Percentiles rank a stretch among this genome's conserved stretches.
phyloP scores from a whole-genome alignment of 2,797 vertebrate genomes.

The Sarcoramphus papa region DNA sequence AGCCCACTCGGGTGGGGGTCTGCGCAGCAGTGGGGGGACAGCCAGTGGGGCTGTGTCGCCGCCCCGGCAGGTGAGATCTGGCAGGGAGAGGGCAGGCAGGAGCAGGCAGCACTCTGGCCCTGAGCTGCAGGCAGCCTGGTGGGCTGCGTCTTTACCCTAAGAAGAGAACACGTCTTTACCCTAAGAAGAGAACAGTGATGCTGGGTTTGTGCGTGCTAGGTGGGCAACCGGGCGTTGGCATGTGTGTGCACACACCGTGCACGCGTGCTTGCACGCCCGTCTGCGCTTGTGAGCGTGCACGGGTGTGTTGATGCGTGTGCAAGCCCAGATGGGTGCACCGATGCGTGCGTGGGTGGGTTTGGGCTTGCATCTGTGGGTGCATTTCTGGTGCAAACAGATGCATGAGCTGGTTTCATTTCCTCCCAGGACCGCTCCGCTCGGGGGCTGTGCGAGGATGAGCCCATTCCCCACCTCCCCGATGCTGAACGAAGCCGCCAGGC shows the following conservation, averaged over 20 bases:
- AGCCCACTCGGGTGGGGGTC: neutral
- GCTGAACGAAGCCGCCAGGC: accelerated
- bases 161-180: neutral
- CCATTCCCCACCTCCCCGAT: neutral
- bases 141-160: neutral
- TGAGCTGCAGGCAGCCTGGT: neutral
- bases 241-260: accelerated
- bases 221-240: accelerated
- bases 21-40: neutral
- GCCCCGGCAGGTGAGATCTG: no score
- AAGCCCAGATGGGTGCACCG: neutral
- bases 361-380: neutral
- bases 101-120: neutral
- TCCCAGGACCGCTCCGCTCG: neutral
- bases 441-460: neutral
- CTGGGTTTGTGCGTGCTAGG: neutral
- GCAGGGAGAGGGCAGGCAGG: neutral
- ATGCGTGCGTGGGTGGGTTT: neutral
- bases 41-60: accelerated
- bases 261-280: accelerated
- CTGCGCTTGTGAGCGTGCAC: accelerated
- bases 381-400: neutral
- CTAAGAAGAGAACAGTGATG: accelerated
- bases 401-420: neutral
- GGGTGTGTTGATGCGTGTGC: accelerated